Base-by-base conservation (phyloP, 2,113 vertebrate species). In the Eclectus roratus region DNA sequence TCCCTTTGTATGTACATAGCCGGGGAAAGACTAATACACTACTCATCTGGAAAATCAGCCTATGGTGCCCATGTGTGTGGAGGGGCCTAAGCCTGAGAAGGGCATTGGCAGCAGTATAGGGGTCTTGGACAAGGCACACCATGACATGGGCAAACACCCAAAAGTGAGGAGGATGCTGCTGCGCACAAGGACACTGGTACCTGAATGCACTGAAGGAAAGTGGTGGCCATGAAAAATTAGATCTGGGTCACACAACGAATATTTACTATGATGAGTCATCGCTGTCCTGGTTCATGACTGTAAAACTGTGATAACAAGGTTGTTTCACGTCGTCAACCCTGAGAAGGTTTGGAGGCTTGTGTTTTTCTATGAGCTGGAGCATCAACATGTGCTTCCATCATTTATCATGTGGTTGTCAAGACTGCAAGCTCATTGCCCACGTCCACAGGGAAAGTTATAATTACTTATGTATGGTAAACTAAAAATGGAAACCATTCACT, bases 41-140 rank as follows among this genome's bases (percentile, higher is more conserved):
- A 13, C 24, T 72, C 24, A 79, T 18, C 41, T 87, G 73, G 25
- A 61, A 41, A 79, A 61, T 35, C 1, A 1, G 37, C 43, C 63
- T 18, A 5, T 50, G 28, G 33, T 86, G 19, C 6, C 53, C 9
- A 0, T 41, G 24, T 88, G 24, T 4, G 0, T 63, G 28, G 41
- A 82, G 39, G 8, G 16, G 29, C 19, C 39, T 68, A 41, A 64
- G 31, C 16, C 29, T 44, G 35, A 76, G 28, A 53, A 80, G 16
- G 9, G 8, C 35, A 5, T 9, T 65, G n/a, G 21, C 15, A 44
- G 18, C 55, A 49, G 31, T 2, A 0, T 17, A 1, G 0, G 12
- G 41, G 12, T 10, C 60, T 58, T 43, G 61, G 47, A 87, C 20
- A 52, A 74, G 43, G 14, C 29, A 68, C 37, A 35, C 2, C 11